A percentile compares a stretch with the other conserved stretches of the same genome.
Evolutionary conservation across 2,113 vertebrate genomes (phyloP).

Genomic region (Ptilorrhoa leucosticta): DNA sequence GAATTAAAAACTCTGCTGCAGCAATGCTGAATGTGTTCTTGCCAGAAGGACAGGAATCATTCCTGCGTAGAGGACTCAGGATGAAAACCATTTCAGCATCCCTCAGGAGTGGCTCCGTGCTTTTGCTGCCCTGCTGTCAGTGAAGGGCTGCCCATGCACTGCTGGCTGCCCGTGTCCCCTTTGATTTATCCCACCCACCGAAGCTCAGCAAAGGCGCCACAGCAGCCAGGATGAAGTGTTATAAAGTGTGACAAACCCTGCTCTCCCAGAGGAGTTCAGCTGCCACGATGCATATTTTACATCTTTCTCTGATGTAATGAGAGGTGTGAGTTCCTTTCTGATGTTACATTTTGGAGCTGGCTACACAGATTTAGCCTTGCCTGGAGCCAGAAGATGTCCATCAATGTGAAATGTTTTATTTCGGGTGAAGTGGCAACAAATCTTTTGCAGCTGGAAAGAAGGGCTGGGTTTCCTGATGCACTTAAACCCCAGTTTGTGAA

Average conservation of each 20-base stretch:
- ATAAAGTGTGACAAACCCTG: conserved; percentile 32
- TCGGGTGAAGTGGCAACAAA: neutral
- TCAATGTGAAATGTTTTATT: neutral
- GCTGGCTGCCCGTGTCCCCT: neutral
- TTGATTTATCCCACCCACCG: neutral
- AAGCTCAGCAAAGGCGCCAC: neutral
- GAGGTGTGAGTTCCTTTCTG: conserved; percentile 30
- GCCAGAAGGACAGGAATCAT: neutral
- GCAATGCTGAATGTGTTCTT: neutral
- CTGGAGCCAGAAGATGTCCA: neutral
- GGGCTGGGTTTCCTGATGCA: neutral
- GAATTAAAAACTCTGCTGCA: neutral
- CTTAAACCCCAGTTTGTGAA: neutral
- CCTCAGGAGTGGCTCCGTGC: neutral
- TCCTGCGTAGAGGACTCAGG: neutral
- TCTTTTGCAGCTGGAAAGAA: neutral
- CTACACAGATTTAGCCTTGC: neutral
- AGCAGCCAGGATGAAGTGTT: neutral
- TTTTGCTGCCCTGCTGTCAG: neutral
- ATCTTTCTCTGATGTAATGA: conserved; percentile 5
- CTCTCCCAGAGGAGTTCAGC: conserved; percentile 25
- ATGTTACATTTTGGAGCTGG: neutral
- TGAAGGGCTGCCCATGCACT: neutral
- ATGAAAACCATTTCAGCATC: neutral
- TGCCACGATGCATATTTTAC: conserved; percentile 45